These are phyloP conservation scores for Drosophila yakuba DNA, from an alignment of 1,140 invertebrate genomes.

Conservation along the genomic window DNA sequence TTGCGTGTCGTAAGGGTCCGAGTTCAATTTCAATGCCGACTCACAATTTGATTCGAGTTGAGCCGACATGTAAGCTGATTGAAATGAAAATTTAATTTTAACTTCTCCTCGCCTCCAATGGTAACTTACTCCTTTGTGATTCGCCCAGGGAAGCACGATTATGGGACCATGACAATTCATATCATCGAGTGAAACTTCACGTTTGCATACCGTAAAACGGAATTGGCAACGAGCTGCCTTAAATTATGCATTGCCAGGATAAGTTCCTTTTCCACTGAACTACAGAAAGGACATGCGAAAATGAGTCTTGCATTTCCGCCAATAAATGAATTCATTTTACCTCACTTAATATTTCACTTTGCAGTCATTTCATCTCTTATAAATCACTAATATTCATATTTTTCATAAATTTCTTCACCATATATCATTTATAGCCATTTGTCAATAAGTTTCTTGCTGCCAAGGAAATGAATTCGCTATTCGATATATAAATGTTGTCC, in stretches of 20 bases:
- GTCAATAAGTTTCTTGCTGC: neutral
- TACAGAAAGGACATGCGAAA: constrained; percentile 6
- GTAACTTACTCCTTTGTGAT: neutral
- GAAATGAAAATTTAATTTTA: constrained; percentile 40
- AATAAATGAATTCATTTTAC: constrained; percentile 1
- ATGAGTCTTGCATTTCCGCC: neutral
- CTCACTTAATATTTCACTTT: neutral
- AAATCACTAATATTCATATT: neutral
- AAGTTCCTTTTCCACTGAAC: neutral
- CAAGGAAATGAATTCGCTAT: constrained; percentile 6
- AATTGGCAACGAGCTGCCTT: neutral
- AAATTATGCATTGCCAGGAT: constrained; percentile 22
- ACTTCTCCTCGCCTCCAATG: neutral
- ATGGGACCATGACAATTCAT: constrained; percentile 20
- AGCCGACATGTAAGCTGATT: constrained; percentile 20
- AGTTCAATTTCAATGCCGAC: constrained; percentile 34
- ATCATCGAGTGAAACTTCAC: constrained; percentile 2
- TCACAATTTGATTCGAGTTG: constrained; percentile 39
- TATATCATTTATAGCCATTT: neutral
- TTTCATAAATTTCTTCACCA: neutral
- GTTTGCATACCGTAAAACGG: constrained; percentile 1
- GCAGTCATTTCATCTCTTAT: neutral
- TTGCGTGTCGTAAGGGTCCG: neutral
- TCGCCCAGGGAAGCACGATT: neutral
- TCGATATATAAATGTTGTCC: neutral